These are phyloP conservation scores for Apotomis capreana DNA, from an alignment of 2,888 invertebrate genomes.

Conservation along the genomic window DNA sequence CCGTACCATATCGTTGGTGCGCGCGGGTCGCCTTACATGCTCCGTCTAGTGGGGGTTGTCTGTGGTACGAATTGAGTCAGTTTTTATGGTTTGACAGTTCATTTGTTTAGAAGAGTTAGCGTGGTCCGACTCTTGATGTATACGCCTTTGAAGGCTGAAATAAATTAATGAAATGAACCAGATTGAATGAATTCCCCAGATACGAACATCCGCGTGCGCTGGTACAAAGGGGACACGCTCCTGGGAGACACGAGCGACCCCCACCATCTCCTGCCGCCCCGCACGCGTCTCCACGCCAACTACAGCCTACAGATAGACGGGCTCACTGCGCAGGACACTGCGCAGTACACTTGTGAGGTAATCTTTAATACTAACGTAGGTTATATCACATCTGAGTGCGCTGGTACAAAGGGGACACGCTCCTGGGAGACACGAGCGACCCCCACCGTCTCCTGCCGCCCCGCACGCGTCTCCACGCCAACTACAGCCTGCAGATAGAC, in stretches of 20 bases:
- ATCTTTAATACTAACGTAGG: too few relatives aligned
- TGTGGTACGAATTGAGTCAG: too few relatives aligned
- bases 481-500: conserved; percentile 61
- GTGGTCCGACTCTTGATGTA: too few relatives aligned
- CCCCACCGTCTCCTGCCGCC: conserved; percentile 78
- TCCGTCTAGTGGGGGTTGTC: too few relatives aligned
- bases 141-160: too few relatives aligned
- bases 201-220: conserved; percentile 85
- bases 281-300: conserved; percentile 86
- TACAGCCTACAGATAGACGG: conserved; percentile 87
- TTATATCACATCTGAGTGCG: not conserved
- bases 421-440: conserved; percentile 85
- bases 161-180: too few relatives aligned
- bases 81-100: too few relatives aligned
- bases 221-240: conserved; percentile 86
- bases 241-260: conserved; percentile 85
- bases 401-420: conserved; percentile 34
- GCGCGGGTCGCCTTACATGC: too few relatives aligned
- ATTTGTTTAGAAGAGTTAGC: too few relatives aligned
- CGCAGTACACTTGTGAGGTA: conserved; percentile 87
- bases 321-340: conserved; percentile 84
- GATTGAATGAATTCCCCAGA: conserved; percentile 64
- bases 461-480: conserved; percentile 84
- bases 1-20: too few relatives aligned
- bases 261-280: conserved; percentile 77